Base-by-base conservation (phyloP, 2,797 vertebrate genomes). In the Psittacula echo region DNA sequence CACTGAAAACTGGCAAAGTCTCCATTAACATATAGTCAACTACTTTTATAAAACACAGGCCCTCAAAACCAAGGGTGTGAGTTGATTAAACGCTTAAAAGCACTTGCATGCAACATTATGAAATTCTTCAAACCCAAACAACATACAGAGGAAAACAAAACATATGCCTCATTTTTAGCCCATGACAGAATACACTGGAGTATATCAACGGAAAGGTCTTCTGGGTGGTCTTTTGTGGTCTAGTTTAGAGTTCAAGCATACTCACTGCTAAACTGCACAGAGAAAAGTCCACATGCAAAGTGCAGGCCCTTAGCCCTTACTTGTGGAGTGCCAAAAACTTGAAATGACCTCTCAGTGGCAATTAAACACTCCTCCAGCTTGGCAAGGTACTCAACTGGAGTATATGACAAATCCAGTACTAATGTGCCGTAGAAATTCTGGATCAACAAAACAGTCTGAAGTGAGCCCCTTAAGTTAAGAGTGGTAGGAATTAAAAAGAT, bases 111-210 rank as follows among this genome's bases (percentile, higher is more conserved):
- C 75, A 94, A 66, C 24, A 7, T 56, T 39, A 67, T 65, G 81
- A 84, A 85, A 91, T 79, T 86, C 85, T 85, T 92, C 53, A 94
- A 95, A 85, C 29, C 45, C 68, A 87, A 91, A 95, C 85, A 92
- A 80, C 64, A 60, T 16, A 58, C 4, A 87, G 68, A 68, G n/a
- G 65, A 80, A 94, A 93, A 82, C 75, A 94, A 89, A 95, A 92
- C 89, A 90, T 22, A 58, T 58, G 96, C 21, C 66, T 91, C 82
- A 70, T 92, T 92, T 95, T 91, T 82, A 90, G 82, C n/a, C 62
- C 62, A 13, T 90, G 82, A 95, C 66, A 93, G 76, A 95, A 92
- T 70, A 77, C 54, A 51, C 64, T 30, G 81, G 80, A 89, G 80
- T 82, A 22, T 90, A 89, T 92, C 83, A 87, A 79, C 2, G 2